phyloP scores from a whole-genome alignment of 2,113 vertebrate species.

The Planiliza haematocheilus region DNA sequence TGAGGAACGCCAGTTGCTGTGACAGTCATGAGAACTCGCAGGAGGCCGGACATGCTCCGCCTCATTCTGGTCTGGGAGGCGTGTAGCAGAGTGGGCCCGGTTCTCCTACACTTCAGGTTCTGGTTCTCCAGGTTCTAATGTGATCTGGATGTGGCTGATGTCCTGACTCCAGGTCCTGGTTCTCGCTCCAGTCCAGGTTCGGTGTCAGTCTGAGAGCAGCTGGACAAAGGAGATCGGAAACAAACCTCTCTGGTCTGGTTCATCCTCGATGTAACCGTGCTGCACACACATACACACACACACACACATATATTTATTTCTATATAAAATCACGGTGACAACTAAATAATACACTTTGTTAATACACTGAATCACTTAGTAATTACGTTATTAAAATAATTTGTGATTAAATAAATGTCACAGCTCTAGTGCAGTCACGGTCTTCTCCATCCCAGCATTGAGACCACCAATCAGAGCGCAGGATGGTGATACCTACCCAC shows the following conservation, averaged over 20 bases:
- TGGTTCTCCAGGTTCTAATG: not conserved
- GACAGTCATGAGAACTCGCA: not conserved
- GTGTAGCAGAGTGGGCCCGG: not conserved
- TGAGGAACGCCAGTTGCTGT: slow-evolving; percentile 12
- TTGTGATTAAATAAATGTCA: not conserved
- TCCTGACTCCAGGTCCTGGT: slow-evolving; percentile 10
- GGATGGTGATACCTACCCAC: slow-evolving; percentile 68
- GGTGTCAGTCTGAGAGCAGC: slow-evolving; percentile 61
- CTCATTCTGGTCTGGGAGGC: not conserved
- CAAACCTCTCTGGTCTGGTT: slow-evolving; percentile 72
- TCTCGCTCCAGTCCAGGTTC: slow-evolving; percentile 16
- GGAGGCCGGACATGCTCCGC: not conserved
- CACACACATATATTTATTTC: not conserved
- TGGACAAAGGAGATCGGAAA: slow-evolving; percentile 76
- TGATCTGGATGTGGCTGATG: slow-evolving; percentile 4
- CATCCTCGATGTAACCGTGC: slow-evolving; percentile 72
- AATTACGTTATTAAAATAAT: no score
- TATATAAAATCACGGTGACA: no score
- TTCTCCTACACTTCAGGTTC: slow-evolving; percentile 21
- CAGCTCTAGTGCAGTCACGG: not conserved
- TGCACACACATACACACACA: slow-evolving; percentile 25
- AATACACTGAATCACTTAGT: no score
- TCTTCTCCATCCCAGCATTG: not conserved
- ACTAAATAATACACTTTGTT: no score
- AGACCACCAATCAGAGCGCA: slow-evolving; percentile 11